Base-by-base conservation (phyloP, 2,888 invertebrate genomes). In the Lochmaea capreae region DNA sequence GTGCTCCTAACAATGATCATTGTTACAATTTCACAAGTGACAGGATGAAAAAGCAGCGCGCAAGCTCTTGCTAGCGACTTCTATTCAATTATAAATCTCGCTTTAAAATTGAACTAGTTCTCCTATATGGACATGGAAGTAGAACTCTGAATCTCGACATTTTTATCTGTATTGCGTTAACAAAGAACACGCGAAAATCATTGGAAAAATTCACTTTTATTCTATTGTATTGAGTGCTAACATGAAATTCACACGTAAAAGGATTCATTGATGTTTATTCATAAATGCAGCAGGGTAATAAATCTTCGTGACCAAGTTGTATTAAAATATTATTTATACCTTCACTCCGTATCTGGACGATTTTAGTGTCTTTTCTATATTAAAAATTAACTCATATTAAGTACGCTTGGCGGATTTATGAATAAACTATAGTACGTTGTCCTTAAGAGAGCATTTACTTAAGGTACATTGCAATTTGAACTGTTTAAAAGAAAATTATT, bases 1-100 rank as follows among this genome's bases (percentile, higher is more conserved):
- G 75, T 66, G 71, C 46, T 73, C 61, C 71, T 68, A 74, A 74
- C 74, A 74, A 74, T 71, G 74, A 71, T 68, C 68, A 74, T 74
- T 74, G 74, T 74, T 71, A 74, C 65, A 39, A 65, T 71, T 74
- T 74, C 71, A 65, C 65, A 63, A 72, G 49, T 68, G 71, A 65
- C 68, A 71, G 65, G 16, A n/a, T 62, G 54, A 66, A 52, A 72
- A 65, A 65, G 65, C 54, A 65, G 52, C 49, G 62, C 62, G 62
- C 42, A 63, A 18, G 42, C 18, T 63, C 62, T 63, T 43, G 62
- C 62, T 43, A 63, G 62, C 61, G 9, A 69, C 63, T 63, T 63
- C 63, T 70, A 70, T 70, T 70, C 70, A 70, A 70, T 70, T 70
- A 70, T 63, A 70, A 63, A 54, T 63, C 70, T 70, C 42, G 70